Conservation (phyloP, 2,797 vertebrate species). For the Mionectes olivaceus region DNA sequence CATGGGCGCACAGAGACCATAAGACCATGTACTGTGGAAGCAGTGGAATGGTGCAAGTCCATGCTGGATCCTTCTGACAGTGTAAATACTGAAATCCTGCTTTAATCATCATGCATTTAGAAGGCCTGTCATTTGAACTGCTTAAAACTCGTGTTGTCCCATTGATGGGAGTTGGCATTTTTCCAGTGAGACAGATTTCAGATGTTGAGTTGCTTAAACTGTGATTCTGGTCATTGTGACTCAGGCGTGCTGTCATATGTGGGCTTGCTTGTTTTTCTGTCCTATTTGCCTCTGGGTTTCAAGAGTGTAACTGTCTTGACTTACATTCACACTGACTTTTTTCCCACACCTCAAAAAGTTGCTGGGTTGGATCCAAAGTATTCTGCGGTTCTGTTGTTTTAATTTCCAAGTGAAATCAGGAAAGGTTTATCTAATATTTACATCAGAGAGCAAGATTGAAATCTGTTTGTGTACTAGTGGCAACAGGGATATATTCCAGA, state of each 20-base stretch:
- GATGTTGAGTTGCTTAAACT: background rate
- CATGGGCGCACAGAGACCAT: constrained; percentile 96
- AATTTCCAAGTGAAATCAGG: background rate
- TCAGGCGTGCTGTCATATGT: background rate
- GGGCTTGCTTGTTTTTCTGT: background rate
- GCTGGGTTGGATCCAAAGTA: background rate
- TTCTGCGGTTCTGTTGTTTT: background rate
- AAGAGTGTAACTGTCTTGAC: background rate
- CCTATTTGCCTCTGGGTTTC: background rate
- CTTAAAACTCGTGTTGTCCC: background rate
- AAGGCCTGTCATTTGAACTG: background rate
- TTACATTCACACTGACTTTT: background rate
- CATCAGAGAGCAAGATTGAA: background rate
- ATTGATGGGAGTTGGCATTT: background rate
- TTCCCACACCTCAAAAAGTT: background rate
- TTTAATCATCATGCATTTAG: background rate
- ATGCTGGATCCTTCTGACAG: constrained; percentile 85
- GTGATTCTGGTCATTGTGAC: background rate
- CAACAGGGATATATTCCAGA: background rate
- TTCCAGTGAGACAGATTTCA: background rate
- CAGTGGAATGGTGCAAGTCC: constrained; percentile 86
- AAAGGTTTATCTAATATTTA: background rate
- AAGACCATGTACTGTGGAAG: constrained; percentile 89
- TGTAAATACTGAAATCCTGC: constrained; percentile 75
- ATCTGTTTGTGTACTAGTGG: background rate